These are phyloP conservation scores for Erythrolamprus reginae DNA, from an alignment of 2,113 vertebrate genomes.

Conservation along the genomic window DNA sequence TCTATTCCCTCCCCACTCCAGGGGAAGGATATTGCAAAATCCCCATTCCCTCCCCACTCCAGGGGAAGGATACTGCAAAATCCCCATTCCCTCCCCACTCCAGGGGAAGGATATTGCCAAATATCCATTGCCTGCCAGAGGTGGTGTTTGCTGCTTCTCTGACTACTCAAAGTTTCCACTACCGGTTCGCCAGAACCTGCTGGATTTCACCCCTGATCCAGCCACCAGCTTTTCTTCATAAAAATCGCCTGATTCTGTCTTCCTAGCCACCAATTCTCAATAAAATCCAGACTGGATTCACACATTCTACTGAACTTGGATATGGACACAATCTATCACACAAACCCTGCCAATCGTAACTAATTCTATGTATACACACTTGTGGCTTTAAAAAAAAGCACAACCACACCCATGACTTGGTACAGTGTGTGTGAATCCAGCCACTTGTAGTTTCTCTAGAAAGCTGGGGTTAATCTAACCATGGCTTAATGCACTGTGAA, in stretches of 20 bases:
- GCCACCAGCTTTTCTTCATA: neutral
- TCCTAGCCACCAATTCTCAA: neutral
- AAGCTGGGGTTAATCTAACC: neutral
- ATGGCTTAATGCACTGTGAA: neutral
- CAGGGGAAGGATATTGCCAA: no score
- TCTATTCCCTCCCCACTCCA: no score
- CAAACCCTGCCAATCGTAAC: neutral
- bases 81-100: no score
- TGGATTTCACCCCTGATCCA: neutral
- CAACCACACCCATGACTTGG: neutral
- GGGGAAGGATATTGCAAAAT: no score
- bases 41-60: no score
- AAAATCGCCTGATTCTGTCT: neutral
- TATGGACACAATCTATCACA: neutral
- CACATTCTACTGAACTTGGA: neutral
- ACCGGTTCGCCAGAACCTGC: no score
- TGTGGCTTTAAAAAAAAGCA: neutral
- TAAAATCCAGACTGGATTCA: neutral
- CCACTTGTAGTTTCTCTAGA: neutral
- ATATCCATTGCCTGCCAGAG: no score
- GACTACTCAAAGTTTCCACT: no score
- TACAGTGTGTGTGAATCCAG: neutral
- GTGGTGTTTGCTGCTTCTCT: no score
- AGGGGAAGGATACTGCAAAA: no score
- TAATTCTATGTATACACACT: neutral